Evolutionary conservation across 2,888 invertebrate genomes (phyloP), one percentile per base, ranked within the genome.

Genomic region (Mechanitis mazaeus): DNA sequence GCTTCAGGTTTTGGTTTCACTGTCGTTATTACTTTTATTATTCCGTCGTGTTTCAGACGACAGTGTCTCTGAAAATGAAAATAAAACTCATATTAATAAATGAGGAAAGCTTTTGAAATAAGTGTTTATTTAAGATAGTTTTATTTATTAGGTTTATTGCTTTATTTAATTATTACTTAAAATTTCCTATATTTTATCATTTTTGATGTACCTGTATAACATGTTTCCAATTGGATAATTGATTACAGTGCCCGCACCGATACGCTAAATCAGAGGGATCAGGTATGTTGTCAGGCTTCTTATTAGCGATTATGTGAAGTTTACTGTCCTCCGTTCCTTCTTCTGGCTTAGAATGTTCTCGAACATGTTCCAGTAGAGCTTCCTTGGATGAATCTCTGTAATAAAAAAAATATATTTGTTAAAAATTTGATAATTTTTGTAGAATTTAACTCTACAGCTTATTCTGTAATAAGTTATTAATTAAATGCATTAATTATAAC

Each of bases 171-270:
- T 35, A 35, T 6, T 35, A 35, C 6, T 2, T 35, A 35, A 35
- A 42, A 42, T 42, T 7, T 42, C 0, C 11, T 7, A n/a, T 50
- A 31, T 50, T 9, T 50, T 9, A 7, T 47, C 28, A 7, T 1
- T 50, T 59, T 59, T 20, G 20, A 81, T 77, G 83, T 92, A 95
- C 95, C 94, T 95, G 95, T 89, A 95, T 95, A 79, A 95, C 95
- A 91, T 95, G 95, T 92, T 95, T 95, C 95, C 95, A 95, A 90
- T 95, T 95, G 72, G 95, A 95, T 79, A 94, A 91, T 91, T 95
- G 95, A 87, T 94, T 94, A 90, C 95, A 95, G 88, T 94, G 94
- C 73, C 95, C 95, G 88, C 95, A 95, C 79, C 94, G 93, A 80
- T 93, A 93, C 66, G 89, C 88, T 59, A 90, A 72, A 67, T 89